phyloP scores from a whole-genome alignment of 2,797 vertebrate species.

The Arctocebus calabarensis region DNA sequence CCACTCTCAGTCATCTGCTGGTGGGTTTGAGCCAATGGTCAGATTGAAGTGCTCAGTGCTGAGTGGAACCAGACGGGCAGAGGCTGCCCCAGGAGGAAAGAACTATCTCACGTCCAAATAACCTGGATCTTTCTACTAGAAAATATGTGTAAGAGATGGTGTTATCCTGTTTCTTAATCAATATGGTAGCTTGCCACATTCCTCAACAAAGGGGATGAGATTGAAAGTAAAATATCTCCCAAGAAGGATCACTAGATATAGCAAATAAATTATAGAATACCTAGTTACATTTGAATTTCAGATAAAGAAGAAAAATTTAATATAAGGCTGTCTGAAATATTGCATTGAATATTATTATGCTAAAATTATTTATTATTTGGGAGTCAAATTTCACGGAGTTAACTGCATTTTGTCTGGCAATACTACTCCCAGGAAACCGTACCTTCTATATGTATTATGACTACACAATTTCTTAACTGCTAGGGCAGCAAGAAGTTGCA shows the following conservation, averaged over 20 bases:
- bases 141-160: background rate
- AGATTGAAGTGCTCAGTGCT: background rate
- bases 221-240: slow-evolving; percentile 22
- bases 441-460: background rate
- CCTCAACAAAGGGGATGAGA: background rate
- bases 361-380: slow-evolving; percentile 23
- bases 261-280: slow-evolving; percentile 19
- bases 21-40: background rate
- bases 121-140: background rate
- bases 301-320: background rate
- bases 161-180: background rate
- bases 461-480: slow-evolving; percentile 34
- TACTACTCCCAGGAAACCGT: background rate
- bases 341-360: background rate
- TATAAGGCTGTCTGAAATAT: background rate
- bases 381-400: background rate
- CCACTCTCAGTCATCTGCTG: background rate
- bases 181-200: background rate
- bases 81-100: background rate
- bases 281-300: slow-evolving; percentile 21
- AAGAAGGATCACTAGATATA: background rate
- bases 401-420: background rate
- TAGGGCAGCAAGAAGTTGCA: background rate
- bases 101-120: background rate
- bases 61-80: background rate